These are phyloP conservation scores for Fringilla coelebs DNA, from an alignment of 2,797 vertebrate species.

Conservation along the genomic window DNA sequence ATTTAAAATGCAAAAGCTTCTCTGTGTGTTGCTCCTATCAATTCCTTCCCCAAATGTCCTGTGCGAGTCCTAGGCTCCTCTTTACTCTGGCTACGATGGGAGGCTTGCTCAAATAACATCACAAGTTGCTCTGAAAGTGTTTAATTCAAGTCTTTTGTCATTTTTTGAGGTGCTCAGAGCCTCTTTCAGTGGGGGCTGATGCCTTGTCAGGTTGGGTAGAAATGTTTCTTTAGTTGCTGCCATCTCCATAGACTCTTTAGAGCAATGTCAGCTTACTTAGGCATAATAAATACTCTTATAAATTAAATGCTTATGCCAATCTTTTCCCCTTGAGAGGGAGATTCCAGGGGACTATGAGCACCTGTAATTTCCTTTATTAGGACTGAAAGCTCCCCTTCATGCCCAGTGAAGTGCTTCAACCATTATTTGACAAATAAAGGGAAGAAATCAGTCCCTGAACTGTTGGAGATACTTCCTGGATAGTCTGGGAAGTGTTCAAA, in stretches of 20 bases:
- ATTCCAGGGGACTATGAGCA: background rate
- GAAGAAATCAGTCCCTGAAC: background rate
- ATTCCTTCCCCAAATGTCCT: background rate
- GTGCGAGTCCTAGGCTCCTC: background rate
- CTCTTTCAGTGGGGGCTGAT: background rate
- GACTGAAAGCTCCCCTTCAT: background rate
- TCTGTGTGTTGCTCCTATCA: background rate
- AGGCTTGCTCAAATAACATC: background rate
- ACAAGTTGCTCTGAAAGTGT: background rate
- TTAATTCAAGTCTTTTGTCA: background rate
- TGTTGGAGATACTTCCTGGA: background rate
- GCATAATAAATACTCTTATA: background rate
- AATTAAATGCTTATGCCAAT: background rate
- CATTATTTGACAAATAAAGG: background rate
- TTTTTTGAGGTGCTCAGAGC: background rate
- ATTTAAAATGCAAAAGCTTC: background rate
- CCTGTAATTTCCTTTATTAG: background rate
- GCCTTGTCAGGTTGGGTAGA: background rate
- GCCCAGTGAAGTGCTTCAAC: background rate
- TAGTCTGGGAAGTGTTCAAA: background rate
- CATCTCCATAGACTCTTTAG: background rate
- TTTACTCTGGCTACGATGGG: background rate
- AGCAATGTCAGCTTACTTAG: background rate
- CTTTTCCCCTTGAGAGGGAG: background rate
- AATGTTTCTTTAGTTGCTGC: background rate